phyloP scores from a whole-genome alignment of 1,140 invertebrate genomes.

The Leptinotarsa lineolata region DNA sequence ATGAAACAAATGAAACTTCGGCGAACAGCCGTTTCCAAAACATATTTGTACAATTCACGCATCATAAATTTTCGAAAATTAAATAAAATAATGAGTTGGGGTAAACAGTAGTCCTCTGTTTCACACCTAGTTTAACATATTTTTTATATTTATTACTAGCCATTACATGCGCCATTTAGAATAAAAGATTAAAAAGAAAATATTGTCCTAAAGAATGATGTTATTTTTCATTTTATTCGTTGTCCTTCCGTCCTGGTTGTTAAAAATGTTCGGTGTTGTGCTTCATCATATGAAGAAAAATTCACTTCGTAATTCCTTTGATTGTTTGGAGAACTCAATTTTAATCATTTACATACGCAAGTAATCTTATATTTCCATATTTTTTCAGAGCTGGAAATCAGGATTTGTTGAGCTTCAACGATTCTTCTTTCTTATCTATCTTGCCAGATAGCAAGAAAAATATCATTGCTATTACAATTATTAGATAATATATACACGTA shows the following conservation, averaged over 20 bases:
- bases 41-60: neutral
- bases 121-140: constrained; percentile 8
- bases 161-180: constrained; percentile 1
- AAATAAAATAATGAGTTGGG: neutral
- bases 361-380: no score
- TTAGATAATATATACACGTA: no score
- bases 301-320: no score
- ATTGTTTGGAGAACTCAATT: no score
- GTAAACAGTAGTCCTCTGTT: neutral
- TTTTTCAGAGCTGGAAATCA: no score
- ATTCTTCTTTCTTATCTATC: no score
- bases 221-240: neutral
- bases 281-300: no score
- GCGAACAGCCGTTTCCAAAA: neutral
- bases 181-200: neutral
- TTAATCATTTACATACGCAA: no score
- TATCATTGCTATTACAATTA: no score
- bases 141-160: constrained; percentile 4
- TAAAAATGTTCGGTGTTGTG: no score
- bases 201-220: neutral
- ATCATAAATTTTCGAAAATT: neutral
- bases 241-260: neutral
- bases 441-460: no score
- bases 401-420: no score
- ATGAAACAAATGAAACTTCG: constrained; percentile 3